phyloP scores from a whole-genome alignment of 2,797 vertebrate genomes.

The Mareca strepera region DNA sequence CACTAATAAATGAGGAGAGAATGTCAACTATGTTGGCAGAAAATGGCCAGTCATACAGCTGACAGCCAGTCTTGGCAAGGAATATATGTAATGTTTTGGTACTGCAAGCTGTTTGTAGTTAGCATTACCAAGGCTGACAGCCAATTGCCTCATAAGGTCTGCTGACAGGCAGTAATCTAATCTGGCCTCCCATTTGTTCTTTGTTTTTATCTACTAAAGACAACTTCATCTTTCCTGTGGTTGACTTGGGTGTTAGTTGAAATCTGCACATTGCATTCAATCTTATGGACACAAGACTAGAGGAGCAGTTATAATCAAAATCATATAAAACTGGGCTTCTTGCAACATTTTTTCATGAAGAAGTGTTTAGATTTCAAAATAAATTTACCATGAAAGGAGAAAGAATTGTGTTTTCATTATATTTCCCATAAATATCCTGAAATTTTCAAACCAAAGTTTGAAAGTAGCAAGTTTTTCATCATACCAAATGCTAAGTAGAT shows the following conservation, averaged over 20 bases:
- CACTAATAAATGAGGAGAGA: constrained; percentile 42
- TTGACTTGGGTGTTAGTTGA: constrained; percentile 43
- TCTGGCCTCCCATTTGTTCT: constrained; percentile 67
- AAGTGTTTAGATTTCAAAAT: constrained; percentile 26
- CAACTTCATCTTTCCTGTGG: constrained; percentile 12
- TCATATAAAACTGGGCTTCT: background rate
- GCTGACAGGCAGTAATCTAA: constrained; percentile 73
- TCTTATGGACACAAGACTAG: background rate
- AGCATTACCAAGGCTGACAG: constrained; percentile 58
- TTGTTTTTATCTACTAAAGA: constrained; percentile 64
- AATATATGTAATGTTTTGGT: constrained; percentile 41
- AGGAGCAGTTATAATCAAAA: constrained; percentile 34
- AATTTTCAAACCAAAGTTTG: background rate
- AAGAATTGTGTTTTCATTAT: background rate
- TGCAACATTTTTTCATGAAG: constrained; percentile 35
- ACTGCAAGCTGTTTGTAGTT: constrained; percentile 62
- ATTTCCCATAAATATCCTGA: background rate
- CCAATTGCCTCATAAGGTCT: constrained; percentile 52
- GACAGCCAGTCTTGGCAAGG: constrained; percentile 44
- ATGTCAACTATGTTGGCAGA: constrained; percentile 44
- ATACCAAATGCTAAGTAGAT: background rate
- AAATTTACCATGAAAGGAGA: background rate
- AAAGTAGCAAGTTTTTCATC: background rate
- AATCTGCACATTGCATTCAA: constrained; percentile 27
- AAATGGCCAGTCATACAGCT: constrained; percentile 40